These are phyloP conservation scores for Poeciliopsis turneri DNA, from an alignment of 2,797 vertebrate genomes.

Conservation along the genomic window DNA sequence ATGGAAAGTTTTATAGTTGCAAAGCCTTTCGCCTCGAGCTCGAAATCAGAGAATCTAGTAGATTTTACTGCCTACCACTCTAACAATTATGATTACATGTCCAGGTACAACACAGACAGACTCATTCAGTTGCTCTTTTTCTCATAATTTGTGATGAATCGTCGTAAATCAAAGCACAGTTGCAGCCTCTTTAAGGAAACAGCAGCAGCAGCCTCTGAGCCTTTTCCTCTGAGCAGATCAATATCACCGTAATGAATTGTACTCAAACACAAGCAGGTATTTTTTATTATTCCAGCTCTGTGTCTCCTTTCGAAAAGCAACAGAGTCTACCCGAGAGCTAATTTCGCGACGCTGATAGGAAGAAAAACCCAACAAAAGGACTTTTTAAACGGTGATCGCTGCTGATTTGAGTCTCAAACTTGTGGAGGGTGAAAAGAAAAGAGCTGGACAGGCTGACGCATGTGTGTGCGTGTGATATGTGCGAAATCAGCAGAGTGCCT, in stretches of 20 bases:
- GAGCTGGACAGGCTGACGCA: constrained; percentile 3
- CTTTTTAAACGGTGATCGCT: constrained; percentile 39
- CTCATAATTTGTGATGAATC: constrained; percentile 55
- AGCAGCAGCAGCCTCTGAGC: constrained; percentile 41
- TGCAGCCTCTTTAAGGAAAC: constrained; percentile 52
- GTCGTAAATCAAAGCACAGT: constrained; percentile 52
- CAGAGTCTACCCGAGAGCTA: constrained; percentile 46
- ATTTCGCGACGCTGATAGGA: constrained; percentile 52
- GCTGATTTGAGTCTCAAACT: constrained; percentile 41
- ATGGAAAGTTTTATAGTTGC: neutral
- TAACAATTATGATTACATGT: neutral
- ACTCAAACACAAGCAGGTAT: constrained; percentile 51
- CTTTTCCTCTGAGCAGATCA: constrained; percentile 59
- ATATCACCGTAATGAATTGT: constrained; percentile 67
- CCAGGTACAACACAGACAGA: neutral
- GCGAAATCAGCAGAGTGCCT: constrained; percentile 1
- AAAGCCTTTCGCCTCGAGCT: neutral
- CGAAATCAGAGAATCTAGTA: neutral
- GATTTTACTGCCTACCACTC: neutral
- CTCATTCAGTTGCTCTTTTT: neutral
- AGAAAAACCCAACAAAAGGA: constrained; percentile 41
- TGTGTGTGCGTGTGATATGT: constrained; percentile 40
- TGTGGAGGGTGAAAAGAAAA: constrained; percentile 46
- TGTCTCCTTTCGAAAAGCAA: constrained; percentile 59
- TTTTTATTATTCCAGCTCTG: constrained; percentile 63